Base-by-base conservation (phyloP, 2,797 vertebrate species). In the Zalophus californianus region DNA sequence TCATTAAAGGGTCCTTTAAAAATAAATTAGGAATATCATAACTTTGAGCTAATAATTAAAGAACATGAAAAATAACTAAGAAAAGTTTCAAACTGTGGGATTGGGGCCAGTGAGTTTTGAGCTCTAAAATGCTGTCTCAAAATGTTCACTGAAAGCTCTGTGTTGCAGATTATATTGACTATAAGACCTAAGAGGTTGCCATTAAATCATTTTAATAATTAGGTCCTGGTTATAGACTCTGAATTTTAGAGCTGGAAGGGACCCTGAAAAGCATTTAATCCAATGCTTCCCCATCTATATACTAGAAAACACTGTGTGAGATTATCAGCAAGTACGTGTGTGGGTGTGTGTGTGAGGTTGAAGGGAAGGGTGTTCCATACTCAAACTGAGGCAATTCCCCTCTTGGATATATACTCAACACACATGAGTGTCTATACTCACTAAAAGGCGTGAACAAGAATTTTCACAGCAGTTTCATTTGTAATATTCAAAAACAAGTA, bases 1-100 rank as follows among this genome's bases (percentile, higher is more conserved):
- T 99, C 99, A 50, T 99, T 99, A 98, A 99, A 99, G 3, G 98
- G 98, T 90, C 99, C 99, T 99, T 98, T 95, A 97, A 98, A 98
- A 98, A 98, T 25, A 98, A 97, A 60, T 62, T 97, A 96, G 64
- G 50, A 89, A 86, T 21, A 93, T 52, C 64, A 64, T 89, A 44
- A 97, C 77, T 95, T 97, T 93, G 29, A 77, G 82, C n/a, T 20
- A n/a, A 32, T 78, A 96, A 88, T 86, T 82, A 97, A 96, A 58
- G 7, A n/a, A 72, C 20, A 87, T 83, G 54, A 89, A 93, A 93
- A 83, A 50, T 54, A 68, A 70, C 56, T 83, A 66, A 52, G 13
- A 8, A 25, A 79, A 84, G 20, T 58, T 64, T 93, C 52, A 85
- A 97, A 92, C 60, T 80, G 25, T 54, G 32, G 62, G 29, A 73